phyloP scores from a whole-genome alignment of 2,113 vertebrate genomes.

The Carlito syrichta region DNA sequence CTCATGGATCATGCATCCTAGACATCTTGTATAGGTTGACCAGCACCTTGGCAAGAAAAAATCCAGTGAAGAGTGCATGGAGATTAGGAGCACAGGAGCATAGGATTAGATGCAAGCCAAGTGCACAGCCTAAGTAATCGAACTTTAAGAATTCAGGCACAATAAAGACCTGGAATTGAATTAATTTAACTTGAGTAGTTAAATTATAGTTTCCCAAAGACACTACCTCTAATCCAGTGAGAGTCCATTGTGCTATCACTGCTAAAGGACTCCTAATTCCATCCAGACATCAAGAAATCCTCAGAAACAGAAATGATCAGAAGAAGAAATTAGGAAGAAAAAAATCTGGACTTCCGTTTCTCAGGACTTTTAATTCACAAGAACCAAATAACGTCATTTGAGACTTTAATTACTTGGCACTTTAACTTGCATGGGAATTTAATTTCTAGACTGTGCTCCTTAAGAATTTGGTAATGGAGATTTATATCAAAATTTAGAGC shows the following conservation, averaged over 20 bases:
- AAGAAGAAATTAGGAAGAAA: conserved; percentile 10
- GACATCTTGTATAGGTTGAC: neutral
- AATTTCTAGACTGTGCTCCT: neutral
- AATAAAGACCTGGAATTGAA: neutral
- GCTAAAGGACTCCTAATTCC: neutral
- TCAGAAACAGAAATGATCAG: neutral
- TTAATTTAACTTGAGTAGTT: neutral
- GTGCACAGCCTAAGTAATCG: neutral
- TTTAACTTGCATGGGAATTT: conserved; percentile 5
- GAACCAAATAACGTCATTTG: neutral
- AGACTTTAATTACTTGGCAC: neutral
- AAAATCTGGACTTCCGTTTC: neutral
- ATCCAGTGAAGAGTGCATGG: neutral
- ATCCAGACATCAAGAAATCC: neutral
- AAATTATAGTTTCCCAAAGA: neutral
- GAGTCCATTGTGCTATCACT: neutral
- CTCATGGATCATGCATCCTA: neutral
- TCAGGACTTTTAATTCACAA: conserved; percentile 6
- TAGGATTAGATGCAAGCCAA: neutral
- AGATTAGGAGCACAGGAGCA: neutral
- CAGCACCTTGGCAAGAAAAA: neutral
- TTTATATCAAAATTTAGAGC: conserved; percentile 26
- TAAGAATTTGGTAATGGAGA: neutral
- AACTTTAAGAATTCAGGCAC: neutral
- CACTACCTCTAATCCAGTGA: neutral